A percentile compares a stretch with the other conserved stretches of the same genome.
phyloP scores from a whole-genome alignment of 35 echinoderm and acorn worm species.

The Ptychodera flava region DNA sequence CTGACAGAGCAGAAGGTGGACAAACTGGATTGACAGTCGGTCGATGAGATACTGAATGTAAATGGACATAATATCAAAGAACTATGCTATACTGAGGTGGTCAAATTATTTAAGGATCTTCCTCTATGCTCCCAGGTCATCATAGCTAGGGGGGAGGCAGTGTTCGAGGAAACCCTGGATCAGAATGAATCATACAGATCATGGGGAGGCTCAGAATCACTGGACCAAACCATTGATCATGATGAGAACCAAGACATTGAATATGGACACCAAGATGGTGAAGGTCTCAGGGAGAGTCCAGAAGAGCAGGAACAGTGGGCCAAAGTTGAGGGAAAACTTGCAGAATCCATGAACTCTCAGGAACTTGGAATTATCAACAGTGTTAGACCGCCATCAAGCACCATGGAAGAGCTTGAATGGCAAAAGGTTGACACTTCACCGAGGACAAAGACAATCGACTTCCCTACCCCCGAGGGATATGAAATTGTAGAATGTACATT shows the following conservation, averaged over 20 bases:
- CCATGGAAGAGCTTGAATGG: neutral
- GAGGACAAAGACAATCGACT: neutral
- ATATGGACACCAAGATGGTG: too few relatives aligned
- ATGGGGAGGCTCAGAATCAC: neutral
- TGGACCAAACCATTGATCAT: neutral
- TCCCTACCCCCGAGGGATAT: neutral
- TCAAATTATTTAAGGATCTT: slow-evolving; percentile 42
- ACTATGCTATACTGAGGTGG: slow-evolving; percentile 40
- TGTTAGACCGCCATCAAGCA: neutral
- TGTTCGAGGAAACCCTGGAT: slow-evolving; percentile 1
- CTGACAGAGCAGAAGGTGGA: slow-evolving; percentile 51
- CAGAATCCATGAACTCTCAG: neutral
- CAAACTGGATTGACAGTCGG: slow-evolving; percentile 35
- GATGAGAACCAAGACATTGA: too few relatives aligned
- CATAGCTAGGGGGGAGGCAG: slow-evolving; percentile 30
- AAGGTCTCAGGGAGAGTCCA: too few relatives aligned
- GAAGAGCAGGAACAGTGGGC: neutral
- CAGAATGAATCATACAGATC: neutral
- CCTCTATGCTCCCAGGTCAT: slow-evolving; percentile 46
- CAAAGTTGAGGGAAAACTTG: neutral
- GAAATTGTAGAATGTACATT: neutral
- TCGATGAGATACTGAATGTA: slow-evolving; percentile 58
- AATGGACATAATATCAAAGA: slow-evolving; percentile 41
- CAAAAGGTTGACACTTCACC: neutral
- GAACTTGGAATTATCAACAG: too few relatives aligned